A percentile compares a stretch with the other conserved stretches of the same genome.
These are phyloP conservation scores for Conopomorpha cramerella DNA, from an alignment of 1,140 invertebrate genomes.

Conservation along the genomic window DNA sequence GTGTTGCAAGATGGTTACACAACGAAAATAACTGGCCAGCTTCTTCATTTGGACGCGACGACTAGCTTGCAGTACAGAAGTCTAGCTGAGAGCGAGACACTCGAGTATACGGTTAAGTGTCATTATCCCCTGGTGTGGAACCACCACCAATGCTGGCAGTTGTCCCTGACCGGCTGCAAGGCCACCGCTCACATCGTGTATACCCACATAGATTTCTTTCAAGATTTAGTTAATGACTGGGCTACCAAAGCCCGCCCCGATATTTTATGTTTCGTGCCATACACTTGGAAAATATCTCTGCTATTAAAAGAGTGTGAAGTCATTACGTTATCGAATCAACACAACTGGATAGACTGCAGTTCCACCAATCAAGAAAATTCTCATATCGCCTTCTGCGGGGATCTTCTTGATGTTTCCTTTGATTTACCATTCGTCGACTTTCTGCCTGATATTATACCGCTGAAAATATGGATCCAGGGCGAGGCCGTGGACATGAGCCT, in stretches of 20 bases:
- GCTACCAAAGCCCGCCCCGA: constrained; percentile 87
- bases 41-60: constrained; percentile 91
- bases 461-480: constrained; percentile 93
- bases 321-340: constrained; percentile 92
- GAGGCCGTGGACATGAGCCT: constrained; percentile 89
- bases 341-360: constrained; percentile 99
- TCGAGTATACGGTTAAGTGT: constrained; percentile 87
- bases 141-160: constrained; percentile 90
- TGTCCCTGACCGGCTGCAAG: constrained; percentile 91
- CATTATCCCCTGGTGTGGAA: constrained; percentile 94
- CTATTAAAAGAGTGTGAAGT: constrained; percentile 95
- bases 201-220: constrained; percentile 94
- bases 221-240: constrained; percentile 97
- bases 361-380: constrained; percentile 94
- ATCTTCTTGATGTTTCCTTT: constrained; percentile 90
- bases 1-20: constrained; percentile 83
- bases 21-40: constrained; percentile 89
- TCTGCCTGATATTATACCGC: constrained; percentile 81
- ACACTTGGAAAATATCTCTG: constrained; percentile 93
- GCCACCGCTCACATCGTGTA: constrained; percentile 91
- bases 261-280: constrained; percentile 93
- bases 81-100: constrained; percentile 90
- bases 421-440: constrained; percentile 92
- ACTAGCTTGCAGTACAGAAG: constrained; percentile 92
- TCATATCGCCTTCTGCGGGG: constrained; percentile 91